These are phyloP conservation scores for Dendroctonus ponderosae DNA, from an alignment of 1,140 invertebrate species.

Conservation along the genomic window DNA sequence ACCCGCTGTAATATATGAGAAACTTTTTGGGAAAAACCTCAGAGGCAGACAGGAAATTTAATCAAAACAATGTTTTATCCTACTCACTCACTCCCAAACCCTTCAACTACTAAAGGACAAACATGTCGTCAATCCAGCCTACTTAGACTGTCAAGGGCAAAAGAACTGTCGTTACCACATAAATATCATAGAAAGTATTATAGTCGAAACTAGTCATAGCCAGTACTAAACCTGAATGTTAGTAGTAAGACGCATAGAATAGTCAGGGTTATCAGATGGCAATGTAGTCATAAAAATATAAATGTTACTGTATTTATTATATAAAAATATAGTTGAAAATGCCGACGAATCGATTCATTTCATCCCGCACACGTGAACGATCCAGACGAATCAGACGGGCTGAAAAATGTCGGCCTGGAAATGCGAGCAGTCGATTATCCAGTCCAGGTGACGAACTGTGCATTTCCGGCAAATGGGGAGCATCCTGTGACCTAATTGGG, in stretches of 20 bases:
- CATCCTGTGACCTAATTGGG: conserved; percentile 36
- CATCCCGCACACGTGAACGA: too few relatives aligned
- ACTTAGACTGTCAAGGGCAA: too few relatives aligned
- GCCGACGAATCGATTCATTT: neutral
- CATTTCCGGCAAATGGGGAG: conserved; percentile 35
- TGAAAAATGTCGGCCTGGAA: too few relatives aligned
- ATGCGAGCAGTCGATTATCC: neutral
- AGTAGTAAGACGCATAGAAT: conserved; percentile 35
- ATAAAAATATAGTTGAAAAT: conserved; percentile 44
- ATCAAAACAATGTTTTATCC: too few relatives aligned
- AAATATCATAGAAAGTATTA: conserved; percentile 1
- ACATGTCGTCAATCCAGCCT: too few relatives aligned
- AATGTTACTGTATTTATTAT: conserved; percentile 52
- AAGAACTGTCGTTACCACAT: too few relatives aligned
- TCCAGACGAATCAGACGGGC: too few relatives aligned
- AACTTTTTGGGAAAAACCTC: neutral
- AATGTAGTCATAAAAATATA: conserved; percentile 43
- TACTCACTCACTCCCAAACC: too few relatives aligned
- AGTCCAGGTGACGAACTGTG: conserved; percentile 33
- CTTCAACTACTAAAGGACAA: too few relatives aligned
- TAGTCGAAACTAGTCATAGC: conserved; percentile 38
- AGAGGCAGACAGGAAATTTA: too few relatives aligned
- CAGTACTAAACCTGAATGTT: conserved; percentile 39
- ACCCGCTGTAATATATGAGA: neutral
- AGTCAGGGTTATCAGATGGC: conserved; percentile 35